Evolutionary conservation across 1,140 invertebrate genomes (phyloP).

Genomic region (Drosophila oshimai): DNA sequence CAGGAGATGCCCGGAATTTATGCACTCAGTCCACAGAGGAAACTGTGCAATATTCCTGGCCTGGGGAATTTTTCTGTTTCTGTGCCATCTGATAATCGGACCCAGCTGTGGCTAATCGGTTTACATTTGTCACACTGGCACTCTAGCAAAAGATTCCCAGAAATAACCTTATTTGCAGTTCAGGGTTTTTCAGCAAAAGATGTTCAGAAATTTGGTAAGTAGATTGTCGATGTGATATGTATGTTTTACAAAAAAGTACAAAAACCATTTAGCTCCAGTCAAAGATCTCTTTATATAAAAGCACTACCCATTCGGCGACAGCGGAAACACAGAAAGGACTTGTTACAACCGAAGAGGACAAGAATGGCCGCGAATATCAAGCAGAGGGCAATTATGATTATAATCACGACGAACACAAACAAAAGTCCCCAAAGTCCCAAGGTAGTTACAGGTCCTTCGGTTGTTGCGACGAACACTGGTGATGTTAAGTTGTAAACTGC

Average conservation of each 20-base stretch:
- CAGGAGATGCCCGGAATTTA: slow-evolving; percentile 20
- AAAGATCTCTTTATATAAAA: background rate
- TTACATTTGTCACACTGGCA: slow-evolving; percentile 21
- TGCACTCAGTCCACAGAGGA: slow-evolving; percentile 15
- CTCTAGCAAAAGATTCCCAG: background rate
- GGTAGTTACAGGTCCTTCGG: background rate
- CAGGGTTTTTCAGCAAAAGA: too few relatives aligned
- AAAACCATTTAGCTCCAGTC: background rate
- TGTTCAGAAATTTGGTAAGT: background rate
- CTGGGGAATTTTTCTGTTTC: background rate
- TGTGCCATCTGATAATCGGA: slow-evolving; percentile 26
- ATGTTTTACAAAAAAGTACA: too few relatives aligned
- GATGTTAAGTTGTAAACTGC: background rate
- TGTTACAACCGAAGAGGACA: slow-evolving; percentile 16
- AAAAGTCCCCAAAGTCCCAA: background rate
- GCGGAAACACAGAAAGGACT: background rate
- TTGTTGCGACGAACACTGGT: background rate
- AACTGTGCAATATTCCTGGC: slow-evolving; percentile 1
- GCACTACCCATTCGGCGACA: background rate
- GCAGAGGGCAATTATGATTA: background rate
- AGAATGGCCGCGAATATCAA: background rate
- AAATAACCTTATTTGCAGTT: background rate
- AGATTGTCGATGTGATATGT: background rate
- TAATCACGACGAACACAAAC: slow-evolving; percentile 1
- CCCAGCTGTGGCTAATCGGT: slow-evolving; percentile 28